Evolutionary conservation across 2,888 invertebrate species (phyloP), one percentile per base, ranked within the genome.

Genomic region (Cabera pusaria): DNA sequence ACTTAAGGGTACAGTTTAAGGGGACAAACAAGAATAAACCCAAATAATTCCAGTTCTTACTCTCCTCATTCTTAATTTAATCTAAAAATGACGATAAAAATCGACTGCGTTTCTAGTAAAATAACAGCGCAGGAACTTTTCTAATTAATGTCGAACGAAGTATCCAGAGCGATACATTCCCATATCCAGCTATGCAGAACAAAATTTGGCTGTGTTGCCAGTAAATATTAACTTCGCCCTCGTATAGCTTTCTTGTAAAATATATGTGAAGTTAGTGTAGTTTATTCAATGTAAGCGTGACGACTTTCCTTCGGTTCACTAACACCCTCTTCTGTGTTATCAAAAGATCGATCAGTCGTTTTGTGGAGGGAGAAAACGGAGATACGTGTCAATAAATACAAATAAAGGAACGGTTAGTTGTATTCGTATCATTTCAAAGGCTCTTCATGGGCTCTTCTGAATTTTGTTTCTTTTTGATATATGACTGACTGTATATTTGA

Each of bases 181-280:
- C 35, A 42, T 49, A 42, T 39, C 45, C 41, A 39, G 44, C 32
- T 33, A 40, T 44, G 43, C 32, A 32, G 33, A 34, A 29, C 16
- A 35, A 20, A 55, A 51, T 56, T 27, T 32, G 44, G 24, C 36
- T 41, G 44, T 54, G 47, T 49, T 52, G 42, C 55, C 60, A 56
- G 61, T 76, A 72, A 71, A 77, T 73, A 72, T 64, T 60, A 75
- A 70, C 61, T 54, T 50, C 47, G 49, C 49, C 50, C 50, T 29
- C 49, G 72, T 72, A 72, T 78, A 60, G 69, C 52, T 60, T 69
- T 53, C 73, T 60, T 56, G 63, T 74, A 67, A 81, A 76, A 78
- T 79, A 79, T 79, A 60, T 69, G 59, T 55, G 48, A 79, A 81
- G 73, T 81, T 78, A 23, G 59, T 56, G 60, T 70, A 71, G 70